phyloP scores from a whole-genome alignment of 2,113 vertebrate species.

The Thamnaconus septentrionalis region DNA sequence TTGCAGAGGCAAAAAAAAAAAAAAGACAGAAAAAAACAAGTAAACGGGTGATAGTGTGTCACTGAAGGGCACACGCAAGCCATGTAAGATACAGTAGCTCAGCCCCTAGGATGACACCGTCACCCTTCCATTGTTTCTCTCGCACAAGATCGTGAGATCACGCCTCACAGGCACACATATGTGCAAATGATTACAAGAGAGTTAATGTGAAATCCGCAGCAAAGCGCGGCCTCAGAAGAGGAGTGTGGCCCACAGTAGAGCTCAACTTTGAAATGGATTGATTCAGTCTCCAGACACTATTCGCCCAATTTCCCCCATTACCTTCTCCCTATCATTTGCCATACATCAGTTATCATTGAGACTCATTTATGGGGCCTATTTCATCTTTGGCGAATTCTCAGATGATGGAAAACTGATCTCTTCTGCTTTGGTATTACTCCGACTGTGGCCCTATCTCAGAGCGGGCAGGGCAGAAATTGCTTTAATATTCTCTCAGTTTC shows the following conservation, averaged over 20 bases:
- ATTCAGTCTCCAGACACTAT: slow-evolving; percentile 70
- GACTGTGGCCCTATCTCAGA: slow-evolving; percentile 63
- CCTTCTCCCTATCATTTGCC: slow-evolving; percentile 68
- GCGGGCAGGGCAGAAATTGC: slow-evolving; percentile 61
- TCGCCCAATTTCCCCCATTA: slow-evolving; percentile 68
- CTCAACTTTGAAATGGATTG: slow-evolving; percentile 73
- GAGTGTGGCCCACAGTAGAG: slow-evolving; percentile 49
- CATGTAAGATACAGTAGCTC: neutral
- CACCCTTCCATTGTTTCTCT: slow-evolving; percentile 10
- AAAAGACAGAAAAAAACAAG: neutral
- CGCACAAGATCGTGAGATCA: neutral
- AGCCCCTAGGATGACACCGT: neutral
- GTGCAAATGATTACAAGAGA: slow-evolving; percentile 51
- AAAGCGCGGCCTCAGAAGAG: slow-evolving; percentile 57
- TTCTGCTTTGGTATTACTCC: slow-evolving; percentile 69
- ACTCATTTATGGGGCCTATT: slow-evolving; percentile 71
- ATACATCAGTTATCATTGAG: slow-evolving; percentile 72
- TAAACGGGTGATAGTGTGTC: slow-evolving; percentile 19
- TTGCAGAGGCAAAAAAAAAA: slow-evolving; percentile 35
- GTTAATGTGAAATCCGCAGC: slow-evolving; percentile 65
- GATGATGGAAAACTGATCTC: slow-evolving; percentile 74
- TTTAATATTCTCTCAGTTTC: slow-evolving; percentile 69
- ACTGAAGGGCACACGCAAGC: slow-evolving; percentile 52
- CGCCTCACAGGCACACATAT: slow-evolving; percentile 18
- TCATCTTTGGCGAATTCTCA: slow-evolving; percentile 67